Evolutionary conservation across 2,888 invertebrate species (phyloP).

Genomic region (Ceramica pisi): DNA sequence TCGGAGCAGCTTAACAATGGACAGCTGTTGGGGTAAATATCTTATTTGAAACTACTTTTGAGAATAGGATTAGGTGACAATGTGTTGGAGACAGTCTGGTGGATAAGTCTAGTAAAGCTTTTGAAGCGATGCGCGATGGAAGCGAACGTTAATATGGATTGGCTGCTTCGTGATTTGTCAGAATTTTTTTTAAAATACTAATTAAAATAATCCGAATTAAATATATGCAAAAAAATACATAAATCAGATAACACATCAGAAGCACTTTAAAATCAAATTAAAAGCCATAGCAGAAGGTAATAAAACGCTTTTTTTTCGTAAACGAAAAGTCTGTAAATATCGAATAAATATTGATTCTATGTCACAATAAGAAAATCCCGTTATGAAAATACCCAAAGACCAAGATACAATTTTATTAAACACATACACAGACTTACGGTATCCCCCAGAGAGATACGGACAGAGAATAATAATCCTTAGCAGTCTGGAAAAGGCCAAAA

Average conservation of each 20-base stretch:
- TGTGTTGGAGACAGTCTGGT: not conserved
- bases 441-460: slow-evolving; percentile 14
- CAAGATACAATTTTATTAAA: slow-evolving; percentile 15
- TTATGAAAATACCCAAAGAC: slow-evolving; percentile 5
- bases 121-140: not conserved
- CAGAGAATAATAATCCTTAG: slow-evolving; percentile 45
- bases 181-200: not conserved
- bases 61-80: not conserved
- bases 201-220: not conserved
- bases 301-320: not conserved
- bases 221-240: not conserved
- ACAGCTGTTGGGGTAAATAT: slow-evolving; percentile 90
- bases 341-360: not conserved
- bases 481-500: slow-evolving; percentile 39
- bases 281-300: too few relatives aligned
- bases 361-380: not conserved
- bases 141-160: not conserved
- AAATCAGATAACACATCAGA: not conserved
- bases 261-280: not conserved
- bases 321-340: not conserved
- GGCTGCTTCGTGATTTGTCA: too few relatives aligned
- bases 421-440: slow-evolving; percentile 8
- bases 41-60: not conserved
- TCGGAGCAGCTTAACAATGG: slow-evolving; percentile 93
- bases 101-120: not conserved